These are phyloP conservation scores for Episyrphus balteatus DNA, from an alignment of 1,140 invertebrate genomes.

Conservation along the genomic window DNA sequence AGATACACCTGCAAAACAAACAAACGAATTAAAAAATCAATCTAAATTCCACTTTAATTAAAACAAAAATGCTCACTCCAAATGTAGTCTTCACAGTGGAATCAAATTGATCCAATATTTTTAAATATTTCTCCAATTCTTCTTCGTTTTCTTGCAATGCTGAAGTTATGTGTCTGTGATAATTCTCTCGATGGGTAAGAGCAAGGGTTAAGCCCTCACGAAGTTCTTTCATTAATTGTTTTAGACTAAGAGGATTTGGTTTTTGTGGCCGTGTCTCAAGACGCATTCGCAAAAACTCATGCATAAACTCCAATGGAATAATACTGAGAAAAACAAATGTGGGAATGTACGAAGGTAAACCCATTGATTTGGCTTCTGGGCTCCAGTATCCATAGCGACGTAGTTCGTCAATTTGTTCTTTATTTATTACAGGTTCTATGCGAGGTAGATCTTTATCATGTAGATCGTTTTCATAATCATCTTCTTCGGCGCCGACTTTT, in stretches of 20 bases:
- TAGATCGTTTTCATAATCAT: conserved; percentile 22
- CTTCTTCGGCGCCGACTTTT: conserved; percentile 37
- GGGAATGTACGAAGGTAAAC: conserved; percentile 70
- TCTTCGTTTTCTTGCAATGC: conserved; percentile 47
- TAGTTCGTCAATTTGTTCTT: conserved; percentile 29
- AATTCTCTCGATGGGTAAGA: conserved; percentile 63
- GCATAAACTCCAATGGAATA: conserved; percentile 74
- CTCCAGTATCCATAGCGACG: conserved; percentile 63
- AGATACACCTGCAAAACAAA: conserved; percentile 49
- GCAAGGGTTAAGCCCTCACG: conserved; percentile 74
- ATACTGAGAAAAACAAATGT: conserved; percentile 75
- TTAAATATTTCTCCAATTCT: conserved; percentile 40
- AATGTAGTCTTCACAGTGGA: conserved; percentile 61
- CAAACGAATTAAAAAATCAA: neutral
- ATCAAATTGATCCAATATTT: conserved; percentile 62
- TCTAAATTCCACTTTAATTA: neutral
- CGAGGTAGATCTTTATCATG: conserved; percentile 38
- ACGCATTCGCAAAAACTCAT: conserved; percentile 74
- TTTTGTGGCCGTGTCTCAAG: conserved; percentile 72
- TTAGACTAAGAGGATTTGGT: conserved; percentile 72
- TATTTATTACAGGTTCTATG: conserved; percentile 29
- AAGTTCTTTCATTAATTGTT: conserved; percentile 75
- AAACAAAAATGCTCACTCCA: conserved; percentile 38
- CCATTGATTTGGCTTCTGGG: conserved; percentile 58
- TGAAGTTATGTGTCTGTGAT: conserved; percentile 54